Conservation (phyloP, 2,797 vertebrate species). For the Sebastes oblongus region DNA sequence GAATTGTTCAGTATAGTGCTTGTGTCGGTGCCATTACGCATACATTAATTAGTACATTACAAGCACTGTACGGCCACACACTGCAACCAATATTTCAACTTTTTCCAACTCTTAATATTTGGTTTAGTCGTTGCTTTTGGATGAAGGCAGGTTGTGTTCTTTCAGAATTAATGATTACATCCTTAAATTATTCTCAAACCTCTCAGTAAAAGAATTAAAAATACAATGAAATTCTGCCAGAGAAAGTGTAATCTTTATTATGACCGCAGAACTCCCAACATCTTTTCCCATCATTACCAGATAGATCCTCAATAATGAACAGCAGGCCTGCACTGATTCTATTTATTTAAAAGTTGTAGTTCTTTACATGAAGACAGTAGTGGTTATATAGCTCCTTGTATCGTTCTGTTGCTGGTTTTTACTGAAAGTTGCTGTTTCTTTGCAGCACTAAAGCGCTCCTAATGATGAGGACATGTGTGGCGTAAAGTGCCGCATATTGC, state of each 20-base stretch:
- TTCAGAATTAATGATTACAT: background rate
- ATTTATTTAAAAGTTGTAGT: slow-evolving; percentile 7
- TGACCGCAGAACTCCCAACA: background rate
- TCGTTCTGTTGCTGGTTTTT: background rate
- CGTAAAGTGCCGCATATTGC: slow-evolving; percentile 23
- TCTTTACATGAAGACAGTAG: background rate
- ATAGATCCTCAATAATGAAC: background rate
- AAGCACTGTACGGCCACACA: background rate
- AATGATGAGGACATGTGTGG: slow-evolving; percentile 22
- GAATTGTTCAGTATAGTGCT: slow-evolving; percentile 21
- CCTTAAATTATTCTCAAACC: background rate
- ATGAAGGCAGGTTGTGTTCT: background rate
- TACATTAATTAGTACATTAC: background rate
- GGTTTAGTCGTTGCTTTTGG: background rate
- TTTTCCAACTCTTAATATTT: background rate
- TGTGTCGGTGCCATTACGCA: slow-evolving; percentile 28
- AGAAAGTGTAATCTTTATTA: background rate
- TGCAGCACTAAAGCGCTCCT: slow-evolving; percentile 11
- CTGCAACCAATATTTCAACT: background rate
- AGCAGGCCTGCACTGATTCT: slow-evolving; percentile 3
- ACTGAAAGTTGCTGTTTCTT: slow-evolving; percentile 12
- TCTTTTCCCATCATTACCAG: background rate
- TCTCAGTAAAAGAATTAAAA: background rate
- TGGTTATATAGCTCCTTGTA: background rate
- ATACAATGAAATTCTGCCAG: background rate